These are phyloP conservation scores for Meleagris gallopavo DNA, from an alignment of 2,113 vertebrate genomes.

Conservation along the genomic window DNA sequence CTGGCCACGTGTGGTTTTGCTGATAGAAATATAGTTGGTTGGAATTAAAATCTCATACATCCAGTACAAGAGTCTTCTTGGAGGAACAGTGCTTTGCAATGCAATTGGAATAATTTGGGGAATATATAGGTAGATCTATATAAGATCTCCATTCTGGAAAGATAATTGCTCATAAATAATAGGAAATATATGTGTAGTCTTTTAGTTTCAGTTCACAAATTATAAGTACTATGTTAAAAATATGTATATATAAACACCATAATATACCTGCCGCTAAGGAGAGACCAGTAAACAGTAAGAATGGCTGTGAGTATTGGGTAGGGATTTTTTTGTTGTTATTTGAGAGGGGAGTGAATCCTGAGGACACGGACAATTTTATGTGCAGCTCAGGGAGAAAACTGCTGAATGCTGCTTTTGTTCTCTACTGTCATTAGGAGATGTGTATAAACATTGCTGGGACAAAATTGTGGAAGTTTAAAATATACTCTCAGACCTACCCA, in stretches of 20 bases:
- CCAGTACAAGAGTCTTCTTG: rapidly evolving
- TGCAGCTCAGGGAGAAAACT: background rate
- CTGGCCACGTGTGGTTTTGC: background rate
- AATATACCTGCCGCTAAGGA: background rate
- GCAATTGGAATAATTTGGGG: background rate
- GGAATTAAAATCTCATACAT: slow-evolving; percentile 41
- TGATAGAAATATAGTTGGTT: slow-evolving; percentile 12
- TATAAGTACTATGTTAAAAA: background rate
- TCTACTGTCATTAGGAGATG: background rate
- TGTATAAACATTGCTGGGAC: background rate
- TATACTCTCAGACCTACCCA: background rate
- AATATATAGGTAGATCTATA: background rate
- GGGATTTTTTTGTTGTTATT: background rate
- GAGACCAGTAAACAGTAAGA: background rate
- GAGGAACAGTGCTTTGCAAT: background rate
- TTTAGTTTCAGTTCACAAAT: background rate
- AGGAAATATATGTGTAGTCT: background rate
- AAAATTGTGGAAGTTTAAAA: background rate
- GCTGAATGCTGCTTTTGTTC: background rate
- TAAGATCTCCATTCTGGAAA: background rate
- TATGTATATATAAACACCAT: background rate
- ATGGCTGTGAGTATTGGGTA: background rate
- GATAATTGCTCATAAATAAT: background rate
- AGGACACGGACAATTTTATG: background rate
- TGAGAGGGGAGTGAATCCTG: rapidly evolving